These are phyloP conservation scores for Papilio aristodemus DNA, from an alignment of 1,140 invertebrate genomes.

Conservation along the genomic window DNA sequence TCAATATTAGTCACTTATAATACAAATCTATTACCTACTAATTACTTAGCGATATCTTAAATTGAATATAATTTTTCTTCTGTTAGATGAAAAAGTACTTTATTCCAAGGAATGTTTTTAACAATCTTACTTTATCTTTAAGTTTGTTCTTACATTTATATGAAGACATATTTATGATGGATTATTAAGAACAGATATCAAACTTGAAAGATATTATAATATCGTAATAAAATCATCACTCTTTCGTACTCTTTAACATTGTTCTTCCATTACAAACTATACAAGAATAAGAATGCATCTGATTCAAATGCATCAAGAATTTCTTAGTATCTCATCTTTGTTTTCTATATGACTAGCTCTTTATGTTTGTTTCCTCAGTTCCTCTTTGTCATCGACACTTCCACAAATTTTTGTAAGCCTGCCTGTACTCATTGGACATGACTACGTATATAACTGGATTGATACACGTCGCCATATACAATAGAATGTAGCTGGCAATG, in stretches of 20 bases:
- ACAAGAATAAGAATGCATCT: not conserved
- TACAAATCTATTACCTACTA: not conserved
- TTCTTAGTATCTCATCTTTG: not conserved
- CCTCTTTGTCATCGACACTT: conserved; percentile 77
- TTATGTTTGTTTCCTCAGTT: conserved; percentile 20
- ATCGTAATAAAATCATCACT: too few species aligned
- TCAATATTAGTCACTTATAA: not conserved
- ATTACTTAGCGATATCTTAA: not conserved
- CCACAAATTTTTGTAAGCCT: conserved; percentile 90
- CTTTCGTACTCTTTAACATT: too few species aligned
- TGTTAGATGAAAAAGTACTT: conserved; percentile 2
- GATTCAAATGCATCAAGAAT: not conserved
- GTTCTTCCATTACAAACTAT: too few species aligned
- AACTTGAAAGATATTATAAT: not conserved
- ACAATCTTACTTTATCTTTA: not conserved
- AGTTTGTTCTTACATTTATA: not conserved
- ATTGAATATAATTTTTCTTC: not conserved
- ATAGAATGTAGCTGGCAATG: conserved; percentile 88
- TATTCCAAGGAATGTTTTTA: conserved; percentile 6
- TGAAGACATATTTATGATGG: too few species aligned
- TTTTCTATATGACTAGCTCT: conserved; percentile 16
- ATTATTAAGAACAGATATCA: not conserved
- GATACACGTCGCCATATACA: conserved; percentile 91
- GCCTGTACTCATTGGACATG: conserved; percentile 92
- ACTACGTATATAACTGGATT: conserved; percentile 94